phyloP scores from a whole-genome alignment of 2,888 invertebrate genomes.

The Yponomeuta evonymella region DNA sequence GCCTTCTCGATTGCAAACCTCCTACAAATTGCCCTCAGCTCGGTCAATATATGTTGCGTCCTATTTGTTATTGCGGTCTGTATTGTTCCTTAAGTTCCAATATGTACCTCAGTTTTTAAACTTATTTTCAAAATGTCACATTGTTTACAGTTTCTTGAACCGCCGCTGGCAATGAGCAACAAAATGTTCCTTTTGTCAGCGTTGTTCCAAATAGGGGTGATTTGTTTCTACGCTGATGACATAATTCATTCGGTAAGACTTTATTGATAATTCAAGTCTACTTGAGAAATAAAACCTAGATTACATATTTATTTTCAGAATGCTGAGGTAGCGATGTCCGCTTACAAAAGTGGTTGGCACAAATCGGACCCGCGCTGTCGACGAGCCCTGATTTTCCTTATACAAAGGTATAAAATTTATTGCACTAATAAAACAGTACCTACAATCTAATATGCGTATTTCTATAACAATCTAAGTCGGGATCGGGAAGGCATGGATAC shows the following conservation, averaged over 20 bases:
- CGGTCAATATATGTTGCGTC: slow-evolving; percentile 65
- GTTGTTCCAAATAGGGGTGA: slow-evolving; percentile 60
- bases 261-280: background rate
- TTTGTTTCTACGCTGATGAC: slow-evolving; percentile 70
- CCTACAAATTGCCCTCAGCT: slow-evolving; percentile 61
- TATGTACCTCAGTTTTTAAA: too few relatives aligned
- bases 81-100: slow-evolving; percentile 18
- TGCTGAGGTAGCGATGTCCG: slow-evolving; percentile 50
- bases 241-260: slow-evolving; percentile 58
- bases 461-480: background rate
- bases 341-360: slow-evolving; percentile 63
- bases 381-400: slow-evolving; percentile 53
- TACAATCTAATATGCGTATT: too few relatives aligned
- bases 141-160: slow-evolving; percentile 56
- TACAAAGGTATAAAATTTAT: slow-evolving; percentile 40
- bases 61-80: slow-evolving; percentile 63
- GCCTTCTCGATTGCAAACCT: slow-evolving; percentile 56
- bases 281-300: too few relatives aligned
- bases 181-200: slow-evolving; percentile 61
- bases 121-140: too few relatives aligned
- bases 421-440: too few relatives aligned
- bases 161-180: slow-evolving; percentile 55
- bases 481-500: too few relatives aligned
- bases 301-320: slow-evolving; percentile 36
- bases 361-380: slow-evolving; percentile 53